Base-by-base conservation (phyloP, 2,888 invertebrate genomes). In the Exocentrus adspersus region DNA sequence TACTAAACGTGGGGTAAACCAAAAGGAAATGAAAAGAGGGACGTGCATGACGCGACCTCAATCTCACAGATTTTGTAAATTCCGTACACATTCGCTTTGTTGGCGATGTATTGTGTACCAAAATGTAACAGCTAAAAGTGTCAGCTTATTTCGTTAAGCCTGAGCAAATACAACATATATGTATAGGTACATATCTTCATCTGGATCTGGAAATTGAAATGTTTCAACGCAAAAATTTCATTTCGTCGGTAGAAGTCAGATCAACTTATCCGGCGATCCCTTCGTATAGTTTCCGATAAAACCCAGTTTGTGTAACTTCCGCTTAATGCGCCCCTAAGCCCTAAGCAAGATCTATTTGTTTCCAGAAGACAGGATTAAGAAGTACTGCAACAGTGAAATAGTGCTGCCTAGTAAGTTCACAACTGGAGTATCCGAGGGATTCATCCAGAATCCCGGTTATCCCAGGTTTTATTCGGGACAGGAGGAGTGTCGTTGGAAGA, bases 381-480 rank as follows among this genome's bases (percentile, higher is more conserved):
- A 80, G 72, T 85, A 84, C 71, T 86, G 86, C 76, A 86, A 86
- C 76, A 80, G 80, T 41, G 80, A 84, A 46, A 78, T 86, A 41
- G 77, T 75, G 65, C 80, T 86, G 37, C 77, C 79, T 10, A 78
- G 77, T 4, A 77, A 78, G 16, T 82, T 83, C 28, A 80, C 80
- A 54, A 75, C 80, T 12, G 77, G 77, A 16, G 68, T 76, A 48
- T 83, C 82, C 62, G 88, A 89, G 77, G 90, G 90, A 1, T 89
- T 90, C 79, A 86, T 90, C 69, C 85, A 87, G 30, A 89, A 88
- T 67, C 92, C 92, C 0, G 92, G 92, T 5, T 92, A 92, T 80
- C 92, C 92, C 0, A 86, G 89, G 72, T 91, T 87, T 81, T 92
- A 92, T 78, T 85, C 90, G 10, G 91, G 90, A 0, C 87, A 87